Conservation (phyloP, 2,797 vertebrate genomes). For the Onychomys arenicola region DNA sequence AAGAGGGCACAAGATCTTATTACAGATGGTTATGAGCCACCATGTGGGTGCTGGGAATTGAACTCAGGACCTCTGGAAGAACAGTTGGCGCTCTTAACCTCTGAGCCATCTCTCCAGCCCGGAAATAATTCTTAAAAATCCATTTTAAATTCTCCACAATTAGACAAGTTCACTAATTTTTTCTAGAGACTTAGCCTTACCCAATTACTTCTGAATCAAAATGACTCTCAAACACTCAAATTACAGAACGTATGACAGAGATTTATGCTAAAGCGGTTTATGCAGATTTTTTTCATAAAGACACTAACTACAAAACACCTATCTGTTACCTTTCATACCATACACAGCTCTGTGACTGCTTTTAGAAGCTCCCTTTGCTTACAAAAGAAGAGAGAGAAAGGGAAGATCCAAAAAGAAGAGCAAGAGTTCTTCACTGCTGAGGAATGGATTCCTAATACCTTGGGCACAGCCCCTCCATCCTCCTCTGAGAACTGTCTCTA, state of each 20-base stretch:
- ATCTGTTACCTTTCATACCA: neutral
- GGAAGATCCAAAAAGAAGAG: no score
- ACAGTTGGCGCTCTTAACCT: no score
- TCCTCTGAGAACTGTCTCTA: neutral
- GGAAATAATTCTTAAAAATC: constrained; percentile 21
- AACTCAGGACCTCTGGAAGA: no score
- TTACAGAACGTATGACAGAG: constrained; percentile 62
- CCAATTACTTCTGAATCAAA: constrained; percentile 69
- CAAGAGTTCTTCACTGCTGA: neutral
- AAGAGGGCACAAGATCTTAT: no score
- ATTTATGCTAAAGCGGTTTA: neutral
- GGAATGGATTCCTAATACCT: no score
- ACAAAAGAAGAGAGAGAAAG: neutral
- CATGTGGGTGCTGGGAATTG: no score
- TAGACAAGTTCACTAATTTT: constrained; percentile 51
- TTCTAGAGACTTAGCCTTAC: constrained; percentile 25
- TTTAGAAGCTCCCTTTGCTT: constrained; percentile 44
- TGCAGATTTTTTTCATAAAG: constrained; percentile 44
- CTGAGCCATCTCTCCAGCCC: no score
- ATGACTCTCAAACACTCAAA: constrained; percentile 60
- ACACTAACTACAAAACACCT: constrained; percentile 35
- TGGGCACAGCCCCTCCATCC: neutral
- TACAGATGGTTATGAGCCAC: no score
- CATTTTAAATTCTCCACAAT: constrained; percentile 33
- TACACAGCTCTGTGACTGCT: constrained; percentile 10